These are phyloP conservation scores for Pseudonaja textilis DNA, from an alignment of 2,113 vertebrate genomes.

Conservation along the genomic window DNA sequence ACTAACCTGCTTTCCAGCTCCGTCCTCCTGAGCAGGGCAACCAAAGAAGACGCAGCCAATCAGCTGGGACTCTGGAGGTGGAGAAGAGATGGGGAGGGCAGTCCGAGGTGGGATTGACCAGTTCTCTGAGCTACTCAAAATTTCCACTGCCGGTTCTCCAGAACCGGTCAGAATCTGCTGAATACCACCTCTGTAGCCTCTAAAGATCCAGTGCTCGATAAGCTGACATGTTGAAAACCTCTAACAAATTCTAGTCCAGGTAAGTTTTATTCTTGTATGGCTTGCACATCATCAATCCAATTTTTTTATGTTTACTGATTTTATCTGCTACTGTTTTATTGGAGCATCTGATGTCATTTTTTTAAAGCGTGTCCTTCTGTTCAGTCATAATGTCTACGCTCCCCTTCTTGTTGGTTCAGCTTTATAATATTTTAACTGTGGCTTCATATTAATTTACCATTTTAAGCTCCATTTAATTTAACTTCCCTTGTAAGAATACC, in stretches of 20 bases:
- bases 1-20: too few relatives aligned
- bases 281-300: not conserved
- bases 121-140: too few relatives aligned
- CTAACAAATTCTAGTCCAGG: not conserved
- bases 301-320: not conserved
- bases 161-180: too few relatives aligned
- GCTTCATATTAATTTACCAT: not conserved
- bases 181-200: not conserved
- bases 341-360: not conserved
- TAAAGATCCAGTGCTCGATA: not conserved
- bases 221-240: not conserved
- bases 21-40: too few relatives aligned
- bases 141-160: too few relatives aligned
- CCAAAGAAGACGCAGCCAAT: too few relatives aligned
- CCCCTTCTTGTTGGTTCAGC: not conserved
- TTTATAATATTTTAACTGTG: constrained; percentile 29
- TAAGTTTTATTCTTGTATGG: not conserved
- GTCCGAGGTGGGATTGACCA: too few relatives aligned
- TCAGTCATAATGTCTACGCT: not conserved
- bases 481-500: constrained; percentile 3
- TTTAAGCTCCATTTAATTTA: constrained; percentile 30
- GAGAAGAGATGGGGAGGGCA: too few relatives aligned
- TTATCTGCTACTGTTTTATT: not conserved
- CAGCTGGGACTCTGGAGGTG: too few relatives aligned
- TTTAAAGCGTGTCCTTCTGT: not conserved